Evolutionary conservation across 2,797 vertebrate species (phyloP).

Genomic region (Pseudochaenichthys georgianus): DNA sequence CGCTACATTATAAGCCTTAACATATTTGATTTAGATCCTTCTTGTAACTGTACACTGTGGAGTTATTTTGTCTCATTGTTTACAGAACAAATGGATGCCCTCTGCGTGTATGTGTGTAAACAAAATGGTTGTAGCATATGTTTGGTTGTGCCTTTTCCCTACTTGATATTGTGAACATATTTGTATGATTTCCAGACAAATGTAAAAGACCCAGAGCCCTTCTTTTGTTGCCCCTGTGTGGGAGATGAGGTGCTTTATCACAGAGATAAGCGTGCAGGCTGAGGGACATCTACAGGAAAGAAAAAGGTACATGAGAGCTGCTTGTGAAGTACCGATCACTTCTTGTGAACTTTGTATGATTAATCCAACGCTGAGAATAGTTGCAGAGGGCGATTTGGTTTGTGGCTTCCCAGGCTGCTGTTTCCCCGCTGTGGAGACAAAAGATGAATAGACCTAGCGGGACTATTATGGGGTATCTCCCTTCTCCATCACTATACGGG

Average conservation of each 20-base stretch:
- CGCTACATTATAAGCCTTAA: too few relatives aligned
- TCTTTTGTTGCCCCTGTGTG: conserved; percentile 43
- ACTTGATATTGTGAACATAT: conserved; percentile 27
- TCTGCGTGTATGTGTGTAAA: not conserved
- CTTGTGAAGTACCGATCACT: conserved; percentile 61
- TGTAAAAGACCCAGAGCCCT: conserved; percentile 30
- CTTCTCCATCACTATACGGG: conserved; percentile 68
- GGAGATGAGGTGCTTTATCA: conserved; percentile 67
- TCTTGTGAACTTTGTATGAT: conserved; percentile 74
- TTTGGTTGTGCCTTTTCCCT: not conserved
- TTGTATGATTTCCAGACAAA: conserved; percentile 47
- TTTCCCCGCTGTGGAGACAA: conserved; percentile 53
- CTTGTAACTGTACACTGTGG: too few relatives aligned
- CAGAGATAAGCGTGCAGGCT: conserved; percentile 63
- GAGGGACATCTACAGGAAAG: conserved; percentile 56
- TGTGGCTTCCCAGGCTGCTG: conserved; percentile 41
- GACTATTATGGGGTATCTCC: conserved; percentile 70
- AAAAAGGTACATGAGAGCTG: conserved; percentile 50
- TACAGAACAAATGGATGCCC: not conserved
- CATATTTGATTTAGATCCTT: too few relatives aligned
- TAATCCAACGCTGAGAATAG: conserved; percentile 62
- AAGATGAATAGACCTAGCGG: conserved; percentile 72
- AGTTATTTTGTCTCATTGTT: too few relatives aligned
- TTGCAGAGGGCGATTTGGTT: conserved; percentile 61
- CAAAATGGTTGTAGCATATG: not conserved